These are phyloP conservation scores for Lochmaea crataegi DNA, from an alignment of 2,888 invertebrate species.

Conservation along the genomic window DNA sequence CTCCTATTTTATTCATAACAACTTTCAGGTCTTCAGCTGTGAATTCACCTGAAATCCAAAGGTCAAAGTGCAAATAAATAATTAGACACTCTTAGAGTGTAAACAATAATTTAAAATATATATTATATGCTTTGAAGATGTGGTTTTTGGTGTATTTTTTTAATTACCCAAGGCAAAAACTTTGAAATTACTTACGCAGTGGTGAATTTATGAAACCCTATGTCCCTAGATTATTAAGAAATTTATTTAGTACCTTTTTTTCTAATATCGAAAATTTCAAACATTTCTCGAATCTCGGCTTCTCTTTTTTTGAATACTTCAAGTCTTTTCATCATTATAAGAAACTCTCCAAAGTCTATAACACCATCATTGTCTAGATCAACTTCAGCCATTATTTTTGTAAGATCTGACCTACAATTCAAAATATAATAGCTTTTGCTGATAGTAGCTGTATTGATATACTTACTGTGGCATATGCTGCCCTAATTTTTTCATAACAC, in stretches of 20 bases:
- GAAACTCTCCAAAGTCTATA: constrained; percentile 27
- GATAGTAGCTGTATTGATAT: background rate
- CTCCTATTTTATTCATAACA: constrained; percentile 19
- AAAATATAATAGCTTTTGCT: too few relatives aligned
- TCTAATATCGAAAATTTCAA: constrained; percentile 18
- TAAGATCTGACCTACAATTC: background rate
- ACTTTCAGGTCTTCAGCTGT: constrained; percentile 15
- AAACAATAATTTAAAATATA: background rate
- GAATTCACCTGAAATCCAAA: constrained; percentile 1
- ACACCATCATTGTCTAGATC: constrained; percentile 21
- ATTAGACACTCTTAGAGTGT: too few relatives aligned
- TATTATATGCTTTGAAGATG: too few relatives aligned
- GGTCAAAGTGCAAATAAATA: too few relatives aligned
- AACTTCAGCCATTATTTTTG: constrained; percentile 13
- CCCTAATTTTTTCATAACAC: constrained; percentile 9
- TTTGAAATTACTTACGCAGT: too few relatives aligned
- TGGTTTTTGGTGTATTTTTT: too few relatives aligned
- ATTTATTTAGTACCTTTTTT: constrained; percentile 7
- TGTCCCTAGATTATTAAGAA: too few relatives aligned
- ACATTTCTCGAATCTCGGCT: constrained; percentile 23
- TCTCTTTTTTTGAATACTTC: background rate
- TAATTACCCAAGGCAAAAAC: too few relatives aligned
- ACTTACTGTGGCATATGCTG: background rate
- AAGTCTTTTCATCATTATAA: constrained; percentile 23
- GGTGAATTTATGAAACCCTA: too few relatives aligned